Conservation (phyloP, 2,888 invertebrate species). For the Eurytoma adleriae region DNA sequence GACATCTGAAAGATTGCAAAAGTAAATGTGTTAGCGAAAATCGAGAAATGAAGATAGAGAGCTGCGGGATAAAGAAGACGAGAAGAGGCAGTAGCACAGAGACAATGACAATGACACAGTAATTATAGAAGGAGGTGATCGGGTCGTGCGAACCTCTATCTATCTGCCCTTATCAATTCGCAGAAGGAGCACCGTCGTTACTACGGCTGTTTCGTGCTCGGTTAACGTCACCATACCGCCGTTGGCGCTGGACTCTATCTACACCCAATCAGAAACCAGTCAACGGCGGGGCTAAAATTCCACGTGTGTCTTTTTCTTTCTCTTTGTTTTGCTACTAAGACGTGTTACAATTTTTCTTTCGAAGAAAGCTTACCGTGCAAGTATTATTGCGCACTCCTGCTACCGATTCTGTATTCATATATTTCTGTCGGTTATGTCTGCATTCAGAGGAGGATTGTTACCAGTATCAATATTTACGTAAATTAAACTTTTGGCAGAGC, state of each 20-base stretch:
- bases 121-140: slow-evolving; percentile 64
- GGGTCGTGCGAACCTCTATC: slow-evolving; percentile 59
- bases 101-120: slow-evolving; percentile 66
- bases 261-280: not conserved
- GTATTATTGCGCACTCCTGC: too few species aligned
- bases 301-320: not conserved
- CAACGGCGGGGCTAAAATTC: not conserved
- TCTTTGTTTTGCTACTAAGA: not conserved
- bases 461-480: slow-evolving; percentile 5
- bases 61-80: not conserved
- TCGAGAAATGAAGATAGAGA: slow-evolving; percentile 4
- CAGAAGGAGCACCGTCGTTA: slow-evolving; percentile 33
- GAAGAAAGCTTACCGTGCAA: slow-evolving; percentile 6
- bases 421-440: too few species aligned
- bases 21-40: slow-evolving; percentile 10
- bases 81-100: slow-evolving; percentile 42
- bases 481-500: too few species aligned
- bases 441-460: not conserved
- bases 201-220: not conserved
- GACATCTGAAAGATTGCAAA: not conserved
- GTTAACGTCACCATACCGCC: not conserved
- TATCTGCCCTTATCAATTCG: slow-evolving; percentile 62
- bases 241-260: not conserved
- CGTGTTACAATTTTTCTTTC: slow-evolving; percentile 2
- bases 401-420: too few species aligned